Percentiles rank a stretch among this genome's conserved stretches.
Conservation (phyloP, 2,797 vertebrate species). For the Astyanax mexicanus region DNA sequence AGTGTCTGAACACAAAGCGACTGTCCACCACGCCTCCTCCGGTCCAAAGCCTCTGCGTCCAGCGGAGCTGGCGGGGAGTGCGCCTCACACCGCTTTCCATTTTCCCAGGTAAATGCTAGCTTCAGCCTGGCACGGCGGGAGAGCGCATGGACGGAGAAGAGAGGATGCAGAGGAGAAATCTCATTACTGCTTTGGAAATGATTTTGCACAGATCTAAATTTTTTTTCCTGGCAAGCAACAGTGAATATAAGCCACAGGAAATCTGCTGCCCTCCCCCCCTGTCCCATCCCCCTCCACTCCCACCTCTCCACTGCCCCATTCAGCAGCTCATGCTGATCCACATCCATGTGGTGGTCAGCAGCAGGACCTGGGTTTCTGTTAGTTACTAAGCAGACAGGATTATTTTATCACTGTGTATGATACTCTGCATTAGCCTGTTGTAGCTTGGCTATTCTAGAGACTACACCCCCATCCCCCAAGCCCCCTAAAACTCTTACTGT, state of each 20-base stretch:
- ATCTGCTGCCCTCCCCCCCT: slow-evolving; percentile 22
- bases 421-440: not conserved
- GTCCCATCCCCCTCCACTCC: not conserved
- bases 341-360: slow-evolving; percentile 22
- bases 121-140: slow-evolving; percentile 44
- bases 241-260: slow-evolving; percentile 44
- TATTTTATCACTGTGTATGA: slow-evolving; percentile 54
- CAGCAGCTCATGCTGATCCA: slow-evolving; percentile 15
- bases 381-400: slow-evolving; percentile 39
- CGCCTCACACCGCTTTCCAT: slow-evolving; percentile 48
- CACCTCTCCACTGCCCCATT: slow-evolving; percentile 7
- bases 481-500: slow-evolving; percentile 33
- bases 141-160: slow-evolving; percentile 15
- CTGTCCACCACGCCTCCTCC: slow-evolving; percentile 25
- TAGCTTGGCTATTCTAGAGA: not conserved
- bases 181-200: slow-evolving; percentile 48
- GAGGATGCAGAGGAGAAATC: slow-evolving; percentile 44
- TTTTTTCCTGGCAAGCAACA: slow-evolving; percentile 32
- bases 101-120: slow-evolving; percentile 52
- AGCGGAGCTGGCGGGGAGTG: slow-evolving; percentile 42
- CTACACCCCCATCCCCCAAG: not conserved
- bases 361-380: slow-evolving; percentile 18
- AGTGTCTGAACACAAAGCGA: slow-evolving; percentile 12
- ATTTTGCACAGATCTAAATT: slow-evolving; percentile 31
- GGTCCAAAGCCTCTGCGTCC: slow-evolving; percentile 35